phyloP scores from a whole-genome alignment of 2,888 invertebrate genomes.

The Hoplodrina ambigua region DNA sequence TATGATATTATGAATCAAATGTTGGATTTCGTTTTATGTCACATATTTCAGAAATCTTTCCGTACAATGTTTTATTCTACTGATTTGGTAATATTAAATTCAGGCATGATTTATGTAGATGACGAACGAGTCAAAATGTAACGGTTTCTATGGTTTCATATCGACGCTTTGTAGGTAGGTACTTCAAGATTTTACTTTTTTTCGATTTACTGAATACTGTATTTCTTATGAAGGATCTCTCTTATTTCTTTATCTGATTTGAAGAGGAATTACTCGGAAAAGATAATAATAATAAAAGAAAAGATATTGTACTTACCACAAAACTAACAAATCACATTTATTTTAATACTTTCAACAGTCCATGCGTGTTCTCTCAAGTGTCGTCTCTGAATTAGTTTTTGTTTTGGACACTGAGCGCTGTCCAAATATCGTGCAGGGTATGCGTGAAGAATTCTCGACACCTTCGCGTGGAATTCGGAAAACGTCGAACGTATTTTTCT shows the following conservation, averaged over 20 bases:
- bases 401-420: background rate
- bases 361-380: background rate
- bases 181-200: conserved; percentile 9
- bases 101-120: background rate
- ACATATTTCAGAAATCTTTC: background rate
- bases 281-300: background rate
- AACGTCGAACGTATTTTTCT: conserved; percentile 9
- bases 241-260: background rate
- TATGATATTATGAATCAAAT: conserved; percentile 12
- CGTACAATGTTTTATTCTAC: no score
- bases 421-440: conserved; percentile 17
- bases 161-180: conserved; percentile 22
- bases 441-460: conserved; percentile 12
- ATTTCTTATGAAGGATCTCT: background rate
- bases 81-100: background rate
- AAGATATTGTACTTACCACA: background rate
- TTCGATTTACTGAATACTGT: background rate
- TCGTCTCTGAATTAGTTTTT: background rate
- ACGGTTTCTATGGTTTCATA: conserved; percentile 49
- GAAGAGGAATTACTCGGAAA: background rate
- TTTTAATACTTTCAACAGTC: background rate
- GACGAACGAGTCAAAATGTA: conserved; percentile 5
- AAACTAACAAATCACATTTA: background rate
- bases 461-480: conserved; percentile 6
- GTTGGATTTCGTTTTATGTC: background rate